These are phyloP conservation scores for Gastrophysa polygoni DNA, from an alignment of 2,888 invertebrate species.

Conservation along the genomic window DNA sequence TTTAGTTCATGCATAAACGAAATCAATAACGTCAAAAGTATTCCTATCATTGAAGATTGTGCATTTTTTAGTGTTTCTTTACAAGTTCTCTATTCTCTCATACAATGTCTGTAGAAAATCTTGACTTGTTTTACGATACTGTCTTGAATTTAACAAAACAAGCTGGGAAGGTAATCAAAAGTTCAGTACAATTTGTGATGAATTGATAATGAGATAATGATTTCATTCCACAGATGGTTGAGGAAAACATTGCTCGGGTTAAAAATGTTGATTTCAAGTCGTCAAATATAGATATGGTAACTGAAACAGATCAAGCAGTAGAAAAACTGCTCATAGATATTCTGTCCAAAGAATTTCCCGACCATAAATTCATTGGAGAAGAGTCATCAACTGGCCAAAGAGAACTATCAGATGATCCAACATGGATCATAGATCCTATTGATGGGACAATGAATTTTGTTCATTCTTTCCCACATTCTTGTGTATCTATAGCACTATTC, in stretches of 20 bases:
- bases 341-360: constrained; percentile 72
- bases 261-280: constrained; percentile 76
- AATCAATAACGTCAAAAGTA: too few relatives aligned
- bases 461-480: constrained; percentile 87
- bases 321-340: constrained; percentile 83
- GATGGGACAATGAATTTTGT: constrained; percentile 99
- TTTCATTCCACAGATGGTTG: constrained; percentile 47
- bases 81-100: not conserved
- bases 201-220: too few relatives aligned
- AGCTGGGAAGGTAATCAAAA: not conserved
- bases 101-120: not conserved
- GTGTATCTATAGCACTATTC: constrained; percentile 85
- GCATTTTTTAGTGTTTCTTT: too few relatives aligned
- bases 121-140: not conserved
- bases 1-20: too few relatives aligned
- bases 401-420: constrained; percentile 85
- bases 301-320: constrained; percentile 92
- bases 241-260: constrained; percentile 63
- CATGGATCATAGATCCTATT: constrained; percentile 98
- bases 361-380: constrained; percentile 92
- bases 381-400: constrained; percentile 71
- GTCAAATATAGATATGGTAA: constrained; percentile 91
- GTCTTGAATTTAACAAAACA: not conserved
- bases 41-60: too few relatives aligned
- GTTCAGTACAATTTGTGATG: not conserved